Percentiles rank a stretch among this genome's conserved stretches.
These are phyloP conservation scores for Dryococelus australis DNA, from an alignment of 2,888 invertebrate species.

Conservation along the genomic window DNA sequence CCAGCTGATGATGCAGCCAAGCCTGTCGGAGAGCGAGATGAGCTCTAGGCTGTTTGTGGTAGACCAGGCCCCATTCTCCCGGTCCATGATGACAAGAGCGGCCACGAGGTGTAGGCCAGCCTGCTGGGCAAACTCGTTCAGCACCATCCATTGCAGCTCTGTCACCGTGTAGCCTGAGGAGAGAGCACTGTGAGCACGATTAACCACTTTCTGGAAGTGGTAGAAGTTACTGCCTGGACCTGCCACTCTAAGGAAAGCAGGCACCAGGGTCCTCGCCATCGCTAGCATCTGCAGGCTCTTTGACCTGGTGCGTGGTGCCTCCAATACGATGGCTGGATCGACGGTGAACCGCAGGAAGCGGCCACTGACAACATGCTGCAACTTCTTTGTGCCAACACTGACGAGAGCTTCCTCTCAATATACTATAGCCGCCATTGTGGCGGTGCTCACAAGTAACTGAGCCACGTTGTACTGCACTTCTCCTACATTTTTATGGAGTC, in stretches of 20 bases:
- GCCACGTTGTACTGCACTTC: background rate
- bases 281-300: slow-evolving; percentile 61
- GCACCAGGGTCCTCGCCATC: slow-evolving; percentile 72
- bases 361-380: slow-evolving; percentile 70
- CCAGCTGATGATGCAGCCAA: slow-evolving; percentile 73
- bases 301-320: slow-evolving; percentile 39
- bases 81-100: slow-evolving; percentile 51
- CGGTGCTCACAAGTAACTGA: background rate
- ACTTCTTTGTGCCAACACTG: slow-evolving; percentile 67
- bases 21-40: slow-evolving; percentile 71
- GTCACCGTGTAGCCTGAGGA: slow-evolving; percentile 50
- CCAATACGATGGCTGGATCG: slow-evolving; percentile 70
- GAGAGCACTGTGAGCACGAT: slow-evolving; percentile 39
- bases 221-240: slow-evolving; percentile 68
- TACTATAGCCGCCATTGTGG: slow-evolving; percentile 23
- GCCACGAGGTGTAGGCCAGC: slow-evolving; percentile 56
- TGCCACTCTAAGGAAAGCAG: slow-evolving; percentile 76
- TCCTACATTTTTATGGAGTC: too few relatives aligned
- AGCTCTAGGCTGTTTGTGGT: slow-evolving; percentile 71
- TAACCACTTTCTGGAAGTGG: slow-evolving; percentile 49
- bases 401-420: slow-evolving; percentile 59
- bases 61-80: slow-evolving; percentile 65
- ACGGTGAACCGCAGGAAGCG: slow-evolving; percentile 77
- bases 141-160: slow-evolving; percentile 55
- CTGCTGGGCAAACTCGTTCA: slow-evolving; percentile 56